Evolutionary conservation across 2,113 vertebrate genomes (phyloP), one percentile per base, ranked within the genome.

Genomic region (Dryoscopus gambensis): DNA sequence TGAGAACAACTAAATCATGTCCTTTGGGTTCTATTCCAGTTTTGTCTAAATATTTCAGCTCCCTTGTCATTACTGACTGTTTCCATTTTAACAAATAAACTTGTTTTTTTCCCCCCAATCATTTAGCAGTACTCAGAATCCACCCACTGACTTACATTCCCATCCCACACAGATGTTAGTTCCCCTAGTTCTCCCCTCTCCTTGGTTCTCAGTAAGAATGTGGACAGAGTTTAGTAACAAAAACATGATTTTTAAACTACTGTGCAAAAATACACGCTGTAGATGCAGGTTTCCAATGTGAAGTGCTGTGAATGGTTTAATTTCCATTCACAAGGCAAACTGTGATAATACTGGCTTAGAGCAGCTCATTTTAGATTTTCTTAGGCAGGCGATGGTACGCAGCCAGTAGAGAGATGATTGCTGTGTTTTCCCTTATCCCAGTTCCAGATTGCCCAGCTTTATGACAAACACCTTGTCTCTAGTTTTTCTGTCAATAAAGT

Each of bases 41-140:
- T 97, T 95, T 92, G 96, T 98, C 96, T 90, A 98, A 98, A 97
- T 98, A 98, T 98, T 98, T 98, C 97, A 97, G 94, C 96, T 97
- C 92, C 87, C 89, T 88, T 98, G 98, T 98, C 98, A 98, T 98
- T 97, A 96, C 97, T 82, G 94, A 96, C 96, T 98, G 97, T 98
- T 98, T 98, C 97, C 98, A 98, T 97, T 98, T 97, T 97, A 96
- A 96, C 98, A 98, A 98, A 98, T 98, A 98, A 98, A 98, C 97
- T 98, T 98, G 96, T 4, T 23, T 85, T 93, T 39, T 46, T 31
- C 39, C 25, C 25, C 96, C 96, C 96, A 97, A 89, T 98, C 97
- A 95, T 96, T 97, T 95, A 93, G 96, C 97, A 94, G 95, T 71
- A 73, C 91, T 98, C 82, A 91, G 93, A 96, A 96, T 98, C 98